Conservation (phyloP, 2,797 vertebrate species). For the Coluber constrictor region DNA sequence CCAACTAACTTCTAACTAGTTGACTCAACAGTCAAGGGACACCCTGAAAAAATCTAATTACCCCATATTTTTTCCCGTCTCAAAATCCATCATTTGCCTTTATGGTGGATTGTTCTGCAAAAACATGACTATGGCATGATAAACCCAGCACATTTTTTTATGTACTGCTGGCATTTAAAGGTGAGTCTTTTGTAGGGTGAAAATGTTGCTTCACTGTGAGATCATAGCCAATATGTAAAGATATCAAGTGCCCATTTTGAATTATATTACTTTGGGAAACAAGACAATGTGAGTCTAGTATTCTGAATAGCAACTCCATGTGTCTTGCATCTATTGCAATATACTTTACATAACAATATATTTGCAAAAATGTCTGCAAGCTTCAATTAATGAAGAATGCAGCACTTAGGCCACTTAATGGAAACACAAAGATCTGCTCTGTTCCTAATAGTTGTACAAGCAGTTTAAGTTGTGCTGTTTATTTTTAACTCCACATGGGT, state of each 20-base stretch:
- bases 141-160: not conserved
- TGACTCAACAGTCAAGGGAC: not conserved
- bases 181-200: not conserved
- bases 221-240: not conserved
- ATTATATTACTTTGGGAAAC: not conserved
- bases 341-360: not conserved
- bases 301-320: not conserved
- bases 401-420: not conserved
- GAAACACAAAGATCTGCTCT: not conserved
- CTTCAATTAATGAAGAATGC: not conserved
- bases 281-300: not conserved
- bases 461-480: not conserved
- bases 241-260: not conserved
- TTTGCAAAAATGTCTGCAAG: not conserved
- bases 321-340: not conserved
- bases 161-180: not conserved
- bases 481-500: not conserved
- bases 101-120: not conserved
- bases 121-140: not conserved
- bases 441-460: not conserved
- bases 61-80: not conserved
- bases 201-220: not conserved
- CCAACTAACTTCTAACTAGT: not conserved
- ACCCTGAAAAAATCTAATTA: not conserved
- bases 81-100: not conserved